Evolutionary conservation across 2,888 invertebrate species (phyloP).

Genomic region (Folsomia manolachei): DNA sequence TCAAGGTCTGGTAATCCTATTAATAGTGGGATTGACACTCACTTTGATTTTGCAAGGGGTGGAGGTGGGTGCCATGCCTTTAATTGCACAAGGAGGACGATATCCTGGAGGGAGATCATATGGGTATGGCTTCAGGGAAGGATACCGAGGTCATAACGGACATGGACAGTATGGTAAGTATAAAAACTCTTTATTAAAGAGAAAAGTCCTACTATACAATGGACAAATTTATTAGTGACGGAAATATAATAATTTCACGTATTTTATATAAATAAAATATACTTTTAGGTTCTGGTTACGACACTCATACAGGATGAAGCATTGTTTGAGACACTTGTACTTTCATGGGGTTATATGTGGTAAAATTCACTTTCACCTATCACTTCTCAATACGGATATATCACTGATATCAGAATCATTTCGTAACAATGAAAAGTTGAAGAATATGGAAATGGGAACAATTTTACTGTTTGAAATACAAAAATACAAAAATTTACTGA

Average conservation of each 20-base stretch:
- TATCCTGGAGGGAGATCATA: constrained; percentile 1
- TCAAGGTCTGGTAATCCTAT: neutral
- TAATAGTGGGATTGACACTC: neutral
- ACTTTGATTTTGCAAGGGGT: neutral
- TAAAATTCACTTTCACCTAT: no score
- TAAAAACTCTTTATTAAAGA: neutral
- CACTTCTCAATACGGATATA: no score
- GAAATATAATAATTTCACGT: no score
- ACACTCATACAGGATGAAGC: neutral
- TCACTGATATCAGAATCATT: no score
- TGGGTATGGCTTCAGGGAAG: neutral
- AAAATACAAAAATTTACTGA: no score
- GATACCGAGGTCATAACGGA: neutral
- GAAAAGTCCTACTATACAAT: neutral
- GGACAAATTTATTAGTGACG: neutral
- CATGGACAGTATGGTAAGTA: neutral
- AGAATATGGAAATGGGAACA: no score
- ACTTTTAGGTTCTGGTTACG: neutral
- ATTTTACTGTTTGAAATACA: no score
- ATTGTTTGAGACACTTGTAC: no score
- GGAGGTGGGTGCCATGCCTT: neutral
- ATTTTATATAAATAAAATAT: no score
- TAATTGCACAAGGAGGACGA: neutral
- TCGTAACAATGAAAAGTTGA: no score
- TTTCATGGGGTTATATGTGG: no score